Evolutionary conservation across 2,797 vertebrate species (phyloP).

Genomic region (Anguilla anguilla): DNA sequence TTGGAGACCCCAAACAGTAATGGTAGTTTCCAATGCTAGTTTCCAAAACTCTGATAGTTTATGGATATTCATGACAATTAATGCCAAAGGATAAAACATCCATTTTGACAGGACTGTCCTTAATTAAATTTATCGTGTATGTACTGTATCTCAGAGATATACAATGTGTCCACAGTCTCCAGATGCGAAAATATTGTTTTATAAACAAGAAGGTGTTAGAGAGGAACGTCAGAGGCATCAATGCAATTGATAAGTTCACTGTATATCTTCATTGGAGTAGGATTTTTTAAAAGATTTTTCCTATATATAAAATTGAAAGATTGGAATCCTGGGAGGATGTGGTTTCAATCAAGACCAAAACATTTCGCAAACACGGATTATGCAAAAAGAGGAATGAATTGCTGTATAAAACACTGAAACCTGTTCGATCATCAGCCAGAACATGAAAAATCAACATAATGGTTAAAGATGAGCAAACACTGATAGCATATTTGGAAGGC

Average conservation of each 20-base stretch:
- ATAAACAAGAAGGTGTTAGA: not conserved
- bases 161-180: not conserved
- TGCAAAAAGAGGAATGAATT: not conserved
- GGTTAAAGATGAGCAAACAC: not conserved
- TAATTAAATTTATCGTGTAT: not conserved
- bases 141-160: not conserved
- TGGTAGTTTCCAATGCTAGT: not conserved
- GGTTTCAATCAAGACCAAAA: constrained; percentile 3
- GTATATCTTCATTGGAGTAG: not conserved
- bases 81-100: no score
- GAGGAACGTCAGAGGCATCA: not conserved
- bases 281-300: not conserved
- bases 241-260: not conserved
- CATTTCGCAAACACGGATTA: not conserved
- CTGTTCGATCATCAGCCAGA: not conserved
- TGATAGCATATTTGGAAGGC: not conserved
- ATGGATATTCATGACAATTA: not conserved
- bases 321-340: not conserved
- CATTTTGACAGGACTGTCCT: no score
- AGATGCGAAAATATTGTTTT: not conserved
- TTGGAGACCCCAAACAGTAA: not conserved
- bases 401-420: not conserved
- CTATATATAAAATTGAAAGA: not conserved
- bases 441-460: constrained; percentile 7
- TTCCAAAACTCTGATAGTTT: not conserved